Percentiles rank a stretch among this genome's conserved stretches.
These are phyloP conservation scores for Gadopsis bispinosus DNA, from an alignment of 2,797 vertebrate genomes.

Conservation along the genomic window DNA sequence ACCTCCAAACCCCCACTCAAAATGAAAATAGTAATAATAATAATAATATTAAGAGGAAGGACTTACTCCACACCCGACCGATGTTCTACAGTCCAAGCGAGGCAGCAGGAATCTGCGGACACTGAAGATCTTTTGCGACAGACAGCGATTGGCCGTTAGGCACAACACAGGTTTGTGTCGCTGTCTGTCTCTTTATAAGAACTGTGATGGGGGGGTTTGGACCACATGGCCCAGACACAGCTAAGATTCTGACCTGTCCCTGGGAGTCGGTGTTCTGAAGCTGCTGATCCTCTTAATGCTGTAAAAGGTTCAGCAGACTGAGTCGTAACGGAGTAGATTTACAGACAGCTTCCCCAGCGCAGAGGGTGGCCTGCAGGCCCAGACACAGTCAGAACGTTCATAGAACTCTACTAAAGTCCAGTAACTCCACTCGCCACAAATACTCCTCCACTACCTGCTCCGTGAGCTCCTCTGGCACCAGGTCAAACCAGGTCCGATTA, in stretches of 20 bases:
- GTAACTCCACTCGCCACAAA: not conserved
- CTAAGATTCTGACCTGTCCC: not conserved
- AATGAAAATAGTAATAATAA: not conserved
- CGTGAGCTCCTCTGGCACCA: not conserved
- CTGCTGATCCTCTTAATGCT: conserved; percentile 70
- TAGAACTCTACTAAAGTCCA: accelerated
- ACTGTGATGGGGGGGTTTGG: not conserved
- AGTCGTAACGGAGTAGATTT: conserved; percentile 46
- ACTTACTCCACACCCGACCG: not conserved
- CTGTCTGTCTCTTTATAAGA: not conserved
- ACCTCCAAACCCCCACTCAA: not conserved
- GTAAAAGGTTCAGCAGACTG: conserved; percentile 51
- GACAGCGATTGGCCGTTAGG: not conserved
- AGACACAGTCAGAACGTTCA: too few species aligned
- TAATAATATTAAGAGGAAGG: not conserved
- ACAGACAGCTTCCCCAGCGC: not conserved
- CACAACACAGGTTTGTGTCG: not conserved
- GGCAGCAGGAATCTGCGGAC: not conserved
- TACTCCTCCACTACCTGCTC: not conserved
- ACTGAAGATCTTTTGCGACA: not conserved
- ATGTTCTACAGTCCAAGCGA: not conserved
- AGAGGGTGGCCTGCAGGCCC: too few species aligned
- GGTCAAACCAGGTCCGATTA: not conserved
- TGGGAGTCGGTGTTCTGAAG: conserved; percentile 23
- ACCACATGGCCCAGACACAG: not conserved